A percentile compares a stretch with the other conserved stretches of the same genome.
Evolutionary conservation across 1,140 invertebrate species (phyloP).

Genomic region (Globodera ellingtonae): DNA sequence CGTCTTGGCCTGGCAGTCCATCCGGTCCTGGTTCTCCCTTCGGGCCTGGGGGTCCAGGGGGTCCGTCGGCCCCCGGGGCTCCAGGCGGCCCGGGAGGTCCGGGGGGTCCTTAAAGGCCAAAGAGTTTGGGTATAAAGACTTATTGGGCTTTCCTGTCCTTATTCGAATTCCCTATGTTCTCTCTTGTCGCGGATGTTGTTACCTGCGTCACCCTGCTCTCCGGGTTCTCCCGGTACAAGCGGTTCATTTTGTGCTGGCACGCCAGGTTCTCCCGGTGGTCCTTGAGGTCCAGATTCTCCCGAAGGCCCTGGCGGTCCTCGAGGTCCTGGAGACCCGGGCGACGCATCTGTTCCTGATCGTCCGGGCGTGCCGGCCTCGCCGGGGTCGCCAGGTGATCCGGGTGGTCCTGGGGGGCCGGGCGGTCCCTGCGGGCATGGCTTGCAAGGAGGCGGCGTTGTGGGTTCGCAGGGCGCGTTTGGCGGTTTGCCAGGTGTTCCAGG

Average conservation of each 20-base stretch:
- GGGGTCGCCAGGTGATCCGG: slow-evolving; percentile 39
- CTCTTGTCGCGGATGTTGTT: slow-evolving; percentile 18
- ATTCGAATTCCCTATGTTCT: no score
- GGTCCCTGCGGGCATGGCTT: slow-evolving; percentile 51
- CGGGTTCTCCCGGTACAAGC: slow-evolving; percentile 62
- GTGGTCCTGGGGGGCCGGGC: slow-evolving; percentile 43
- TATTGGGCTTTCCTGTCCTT: no score
- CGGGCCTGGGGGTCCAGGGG: slow-evolving; percentile 57
- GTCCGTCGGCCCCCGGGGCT: slow-evolving; percentile 49
- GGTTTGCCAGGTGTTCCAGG: slow-evolving; percentile 44
- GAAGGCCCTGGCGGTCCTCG: slow-evolving; percentile 38
- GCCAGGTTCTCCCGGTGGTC: slow-evolving; percentile 58
- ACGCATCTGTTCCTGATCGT: slow-evolving; percentile 20
- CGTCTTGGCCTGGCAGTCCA: slow-evolving; percentile 34
- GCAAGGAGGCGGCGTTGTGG: slow-evolving; percentile 50
- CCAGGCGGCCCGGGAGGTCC: slow-evolving; percentile 46
- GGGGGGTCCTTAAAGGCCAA: background rate
- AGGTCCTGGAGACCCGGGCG: slow-evolving; percentile 33
- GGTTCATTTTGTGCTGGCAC: slow-evolving; percentile 57
- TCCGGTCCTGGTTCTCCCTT: slow-evolving; percentile 49
- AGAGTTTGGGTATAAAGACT: no score
- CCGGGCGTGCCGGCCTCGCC: slow-evolving; percentile 11
- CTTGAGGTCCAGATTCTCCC: slow-evolving; percentile 43
- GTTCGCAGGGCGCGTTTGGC: slow-evolving; percentile 42
- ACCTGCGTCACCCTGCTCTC: slow-evolving; percentile 59